Base-by-base conservation (phyloP, 2,888 invertebrate species). In the Chrysomela aeneicollis region DNA sequence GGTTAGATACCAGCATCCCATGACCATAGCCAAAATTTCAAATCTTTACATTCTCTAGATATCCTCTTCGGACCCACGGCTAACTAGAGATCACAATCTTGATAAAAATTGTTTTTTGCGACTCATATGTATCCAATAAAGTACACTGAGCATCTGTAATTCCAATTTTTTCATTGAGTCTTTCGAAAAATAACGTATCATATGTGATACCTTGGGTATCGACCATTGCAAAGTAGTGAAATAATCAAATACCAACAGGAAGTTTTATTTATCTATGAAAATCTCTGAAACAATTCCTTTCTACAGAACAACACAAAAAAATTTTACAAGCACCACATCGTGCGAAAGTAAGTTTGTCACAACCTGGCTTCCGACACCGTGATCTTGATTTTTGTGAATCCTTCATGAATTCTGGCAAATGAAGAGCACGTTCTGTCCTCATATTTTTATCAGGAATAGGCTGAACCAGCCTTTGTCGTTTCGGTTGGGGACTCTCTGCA, bases 351-450 rank as follows among this genome's bases (percentile, higher is more conserved):
- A 63, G 46, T 42, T 51, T 59, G 18, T 30, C 53, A 37, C 59
- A 63, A 17, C 52, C 46, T 22, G 52, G 59, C 46, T 52, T 42
- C 52, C 63, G 35, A 53, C 59, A 59, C 59, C 59, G 58, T 19
- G 51, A 59, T 51, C 63, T 19, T 51, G 63, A 42, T 53, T 58
- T 63, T 52, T 63, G 63, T 30, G 32, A n/a, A 12, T 58, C 22
- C 15, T 52, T 63, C 32, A 37, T 59, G 19, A 52, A 58, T 51
- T 22, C 42, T 18, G 51, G 57, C 21, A 62, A 22, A 26, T 63
- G 55, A 42, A 50, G 47, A 1, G 15, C 10, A 12, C 50, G 22
- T 22, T 22, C 47, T 42, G 12, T 26, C 30, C 59, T 18, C 8
- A 32, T n/a, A 6, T 35, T 32, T 18, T 32, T 50, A 26, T 59